phyloP scores from a whole-genome alignment of 1,140 invertebrate genomes.

The Coenobita brevimanus region DNA sequence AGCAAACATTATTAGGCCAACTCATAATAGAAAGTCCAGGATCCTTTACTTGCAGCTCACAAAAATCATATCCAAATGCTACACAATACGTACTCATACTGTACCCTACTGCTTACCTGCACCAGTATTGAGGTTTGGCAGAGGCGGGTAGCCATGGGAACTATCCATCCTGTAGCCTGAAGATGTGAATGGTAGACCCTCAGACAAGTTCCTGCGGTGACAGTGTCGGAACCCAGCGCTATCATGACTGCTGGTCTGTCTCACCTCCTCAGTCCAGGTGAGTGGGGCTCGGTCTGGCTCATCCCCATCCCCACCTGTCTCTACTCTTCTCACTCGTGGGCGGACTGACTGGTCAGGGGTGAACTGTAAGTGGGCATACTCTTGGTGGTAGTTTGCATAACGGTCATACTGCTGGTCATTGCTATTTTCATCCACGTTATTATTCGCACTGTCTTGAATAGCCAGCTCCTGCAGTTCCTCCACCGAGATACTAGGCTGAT shows the following conservation, averaged over 20 bases:
- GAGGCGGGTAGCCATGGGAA: constrained; percentile 4
- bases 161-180: neutral
- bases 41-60: no score
- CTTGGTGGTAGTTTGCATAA: constrained; percentile 20
- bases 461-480: constrained; percentile 47
- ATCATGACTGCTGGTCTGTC: constrained; percentile 19
- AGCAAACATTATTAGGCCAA: no score
- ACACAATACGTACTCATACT: no score
- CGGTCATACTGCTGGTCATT: constrained; percentile 51
- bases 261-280: no score
- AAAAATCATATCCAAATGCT: no score
- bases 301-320: neutral
- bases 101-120: constrained; percentile 22
- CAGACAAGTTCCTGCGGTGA: constrained; percentile 38
- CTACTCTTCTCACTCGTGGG: constrained; percentile 33
- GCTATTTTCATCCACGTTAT: constrained; percentile 56
- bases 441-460: constrained; percentile 50
- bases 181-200: constrained; percentile 4
- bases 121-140: constrained; percentile 21
- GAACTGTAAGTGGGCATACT: neutral
- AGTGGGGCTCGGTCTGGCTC: neutral
- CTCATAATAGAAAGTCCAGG: no score
- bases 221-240: constrained; percentile 6
- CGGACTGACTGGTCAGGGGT: constrained; percentile 40
- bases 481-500: constrained; percentile 17